Conservation (phyloP, 35 echinoderm and acorn worm genomes). For the Apostichopus japonicus region DNA sequence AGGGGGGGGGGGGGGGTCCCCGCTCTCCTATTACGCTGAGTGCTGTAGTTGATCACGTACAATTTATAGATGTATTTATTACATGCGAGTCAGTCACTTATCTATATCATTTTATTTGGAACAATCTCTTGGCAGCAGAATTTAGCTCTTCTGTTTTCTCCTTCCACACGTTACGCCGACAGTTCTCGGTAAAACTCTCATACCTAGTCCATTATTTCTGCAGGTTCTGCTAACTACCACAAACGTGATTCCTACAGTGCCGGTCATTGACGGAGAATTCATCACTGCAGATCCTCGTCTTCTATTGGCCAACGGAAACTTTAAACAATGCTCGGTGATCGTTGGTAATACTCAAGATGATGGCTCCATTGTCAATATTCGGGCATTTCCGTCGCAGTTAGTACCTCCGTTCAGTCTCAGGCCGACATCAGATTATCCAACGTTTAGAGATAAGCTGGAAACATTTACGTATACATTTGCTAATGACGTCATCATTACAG, state of each 20-base stretch:
- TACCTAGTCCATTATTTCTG: too few relatives aligned
- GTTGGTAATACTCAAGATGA: slow-evolving; percentile 75
- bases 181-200: too few relatives aligned
- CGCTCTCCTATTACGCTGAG: too few relatives aligned
- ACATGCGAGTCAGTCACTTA: too few relatives aligned
- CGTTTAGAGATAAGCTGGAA: slow-evolving; percentile 46
- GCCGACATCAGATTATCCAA: slow-evolving; percentile 42
- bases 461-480: slow-evolving; percentile 52
- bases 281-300: slow-evolving; percentile 56
- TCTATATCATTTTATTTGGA: too few relatives aligned
- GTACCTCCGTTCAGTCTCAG: slow-evolving; percentile 12
- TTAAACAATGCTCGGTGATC: slow-evolving; percentile 70
- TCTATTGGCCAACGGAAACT: slow-evolving; percentile 61
- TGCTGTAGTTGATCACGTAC: too few relatives aligned
- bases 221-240: slow-evolving; percentile 35
- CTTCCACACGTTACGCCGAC: too few relatives aligned
- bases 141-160: too few relatives aligned
- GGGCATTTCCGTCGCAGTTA: slow-evolving; percentile 40
- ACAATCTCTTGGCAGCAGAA: too few relatives aligned
- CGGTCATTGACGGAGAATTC: slow-evolving; percentile 75
- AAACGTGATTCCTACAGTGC: slow-evolving; percentile 57
- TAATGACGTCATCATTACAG: slow-evolving; percentile 56
- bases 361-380: slow-evolving; percentile 55
- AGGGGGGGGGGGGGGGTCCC: too few relatives aligned
- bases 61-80: too few relatives aligned